Base-by-base conservation (phyloP, 2,113 vertebrate genomes). In the Dromas ardeola region DNA sequence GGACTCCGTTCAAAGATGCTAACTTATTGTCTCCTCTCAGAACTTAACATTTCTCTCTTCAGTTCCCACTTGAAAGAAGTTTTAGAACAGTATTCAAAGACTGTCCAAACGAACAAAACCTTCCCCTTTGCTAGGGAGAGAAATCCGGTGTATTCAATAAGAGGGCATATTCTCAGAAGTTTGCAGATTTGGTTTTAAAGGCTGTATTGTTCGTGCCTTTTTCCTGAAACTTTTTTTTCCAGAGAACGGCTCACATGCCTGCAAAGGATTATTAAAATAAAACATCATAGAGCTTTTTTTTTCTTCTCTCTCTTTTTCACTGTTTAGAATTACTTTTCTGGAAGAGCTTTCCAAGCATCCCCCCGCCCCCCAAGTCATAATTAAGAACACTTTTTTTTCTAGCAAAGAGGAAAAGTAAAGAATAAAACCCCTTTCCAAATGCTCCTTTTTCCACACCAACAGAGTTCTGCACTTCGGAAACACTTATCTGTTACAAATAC, bases 91-190 rank as follows among this genome's bases (percentile, higher is more conserved):
- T 90, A 97, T 97, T 97, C 97, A 97, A 86, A 95, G 96, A 97
- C 95, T 96, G 96, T 97, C 96, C 97, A 77, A 96, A 96, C 85
- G 93, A 96, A 96, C 97, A 97, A 97, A 96, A 96, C 97, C 97
- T 94, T 66, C 85, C 92, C 95, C 93, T 96, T 62, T 5, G 93
- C 97, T 88, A 40, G 93, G 97, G 82, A 96, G 88, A 97, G 97
- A 97, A 97, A 97, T 97, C 97, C 97, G 97, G 95, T 97, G 97
- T 93, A 97, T 97, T 96, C 97, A 97, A 73, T 36, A 76, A 63
- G 9, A 93, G 90, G 92, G 96, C 95, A 96, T 96, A 97, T 92
- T 95, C 97, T 97, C 93, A 93, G 90, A 97, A 97, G 96, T 97
- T 96, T 81, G 90, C 80, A 97, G 96, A 94, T 97, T 96, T 93